Evolutionary conservation across 2,113 vertebrate species (phyloP).

Genomic region (Stercorarius parasiticus): DNA sequence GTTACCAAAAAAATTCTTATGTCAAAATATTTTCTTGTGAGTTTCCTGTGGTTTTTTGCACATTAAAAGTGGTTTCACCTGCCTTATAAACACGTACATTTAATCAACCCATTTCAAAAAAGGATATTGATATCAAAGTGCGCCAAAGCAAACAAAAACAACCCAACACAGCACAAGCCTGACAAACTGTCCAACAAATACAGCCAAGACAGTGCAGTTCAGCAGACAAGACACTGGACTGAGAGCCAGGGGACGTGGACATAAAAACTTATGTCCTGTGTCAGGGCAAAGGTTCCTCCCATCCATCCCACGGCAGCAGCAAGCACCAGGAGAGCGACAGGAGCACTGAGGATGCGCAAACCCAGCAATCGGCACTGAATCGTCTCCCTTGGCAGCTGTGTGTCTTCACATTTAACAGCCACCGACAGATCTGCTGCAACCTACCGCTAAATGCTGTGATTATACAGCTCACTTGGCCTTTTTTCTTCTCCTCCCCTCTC

Average conservation of each 20-base stretch:
- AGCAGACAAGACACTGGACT: no score
- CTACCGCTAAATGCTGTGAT: neutral
- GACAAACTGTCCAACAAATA: neutral
- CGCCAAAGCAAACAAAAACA: neutral
- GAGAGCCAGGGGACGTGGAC: neutral
- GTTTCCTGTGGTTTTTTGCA: neutral
- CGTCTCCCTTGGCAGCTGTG: neutral
- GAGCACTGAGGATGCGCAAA: neutral
- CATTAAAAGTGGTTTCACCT: neutral
- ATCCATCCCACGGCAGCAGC: neutral
- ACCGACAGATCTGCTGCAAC: neutral
- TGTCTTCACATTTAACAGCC: neutral
- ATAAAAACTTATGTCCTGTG: neutral
- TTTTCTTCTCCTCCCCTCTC: neutral
- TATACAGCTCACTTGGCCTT: neutral
- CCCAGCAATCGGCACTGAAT: neutral
- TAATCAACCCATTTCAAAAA: neutral
- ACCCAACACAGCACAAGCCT: neutral
- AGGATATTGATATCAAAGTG: neutral
- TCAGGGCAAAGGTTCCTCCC: neutral
- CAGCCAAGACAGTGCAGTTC: neutral
- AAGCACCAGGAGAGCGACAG: fast-evolving
- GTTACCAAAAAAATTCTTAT: neutral
- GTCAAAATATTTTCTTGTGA: neutral
- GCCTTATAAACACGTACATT: neutral